Base-by-base conservation (phyloP, 2,113 vertebrate species). In the Nycticryphes semicollaris region DNA sequence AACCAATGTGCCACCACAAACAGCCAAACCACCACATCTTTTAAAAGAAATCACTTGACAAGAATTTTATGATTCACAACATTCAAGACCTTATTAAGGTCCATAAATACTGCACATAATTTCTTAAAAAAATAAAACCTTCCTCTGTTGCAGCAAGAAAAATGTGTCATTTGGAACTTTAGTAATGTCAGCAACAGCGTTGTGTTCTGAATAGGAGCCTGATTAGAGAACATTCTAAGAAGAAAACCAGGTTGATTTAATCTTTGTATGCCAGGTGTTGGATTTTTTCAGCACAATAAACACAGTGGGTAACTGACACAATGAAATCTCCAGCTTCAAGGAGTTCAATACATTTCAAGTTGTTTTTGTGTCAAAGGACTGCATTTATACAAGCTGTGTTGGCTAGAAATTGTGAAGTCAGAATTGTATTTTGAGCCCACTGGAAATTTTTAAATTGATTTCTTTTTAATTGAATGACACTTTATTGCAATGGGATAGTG, bases 261-360 rank as follows among this genome's bases (percentile, higher is more conserved):
- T 96, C 83, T 87, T 96, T 79, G n/a, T 75, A 56, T 39, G 7
- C 69, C 19, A 90, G 62, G 85, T 88, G 45, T 68, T 92, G 69
- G 74, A 59, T 93, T 96, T 93, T 96, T 94, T 79, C 73, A 87
- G 27, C 50, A 92, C 90, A 28, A 96, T 93, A 80, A 83, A 76
- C 74, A 54, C 91, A 75, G 56, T 12, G 19, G 80, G 85, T 90
- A 92, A 91, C 81, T 84, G 93, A 95, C 93, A 96, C 87, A 93
- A 97, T 81, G 88, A 95, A 96, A 83, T 82, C 91, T 83, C 79
- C 89, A 95, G 89, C 93, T 97, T 96, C 91, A 87, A 96, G 57
- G 35, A 73, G 35, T 89, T 97, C 93, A 94, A 96, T 95, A 95
- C 64, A 92, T 97, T 98, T 96, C 87, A 92, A 94, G 93, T 96